phyloP scores from a whole-genome alignment of 2,888 invertebrate species.

The Synanthedon formicaeformis region DNA sequence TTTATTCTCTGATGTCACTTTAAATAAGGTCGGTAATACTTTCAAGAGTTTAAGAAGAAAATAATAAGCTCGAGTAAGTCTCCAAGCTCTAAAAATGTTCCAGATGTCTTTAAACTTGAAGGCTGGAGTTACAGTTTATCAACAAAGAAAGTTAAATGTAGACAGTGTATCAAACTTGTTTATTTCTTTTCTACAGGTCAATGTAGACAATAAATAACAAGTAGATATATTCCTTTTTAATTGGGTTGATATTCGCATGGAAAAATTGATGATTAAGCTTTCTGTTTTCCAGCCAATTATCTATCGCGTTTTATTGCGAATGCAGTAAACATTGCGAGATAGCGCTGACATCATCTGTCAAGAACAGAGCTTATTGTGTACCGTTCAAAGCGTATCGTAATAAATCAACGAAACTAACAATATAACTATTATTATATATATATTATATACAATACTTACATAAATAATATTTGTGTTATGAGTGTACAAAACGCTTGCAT shows the following conservation, averaged over 20 bases:
- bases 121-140: no score
- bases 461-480: neutral
- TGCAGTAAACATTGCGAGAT: neutral
- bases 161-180: no score
- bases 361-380: neutral
- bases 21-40: neutral
- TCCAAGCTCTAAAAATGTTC: no score
- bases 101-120: no score
- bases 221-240: neutral
- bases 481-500: constrained; percentile 32
- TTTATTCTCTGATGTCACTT: neutral
- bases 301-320: neutral
- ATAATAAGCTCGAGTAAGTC: no score
- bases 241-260: no score
- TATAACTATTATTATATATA: no score
- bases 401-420: neutral
- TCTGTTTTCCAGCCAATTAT: constrained; percentile 26
- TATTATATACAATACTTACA: neutral
- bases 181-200: no score
- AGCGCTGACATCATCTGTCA: neutral
- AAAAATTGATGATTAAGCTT: neutral
- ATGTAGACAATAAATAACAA: neutral
- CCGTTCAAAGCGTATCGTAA: neutral
- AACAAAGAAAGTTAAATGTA: no score
- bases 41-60: neutral